Evolutionary conservation across 2,797 vertebrate species (phyloP).

Genomic region (Tachyglossus aculeatus): DNA sequence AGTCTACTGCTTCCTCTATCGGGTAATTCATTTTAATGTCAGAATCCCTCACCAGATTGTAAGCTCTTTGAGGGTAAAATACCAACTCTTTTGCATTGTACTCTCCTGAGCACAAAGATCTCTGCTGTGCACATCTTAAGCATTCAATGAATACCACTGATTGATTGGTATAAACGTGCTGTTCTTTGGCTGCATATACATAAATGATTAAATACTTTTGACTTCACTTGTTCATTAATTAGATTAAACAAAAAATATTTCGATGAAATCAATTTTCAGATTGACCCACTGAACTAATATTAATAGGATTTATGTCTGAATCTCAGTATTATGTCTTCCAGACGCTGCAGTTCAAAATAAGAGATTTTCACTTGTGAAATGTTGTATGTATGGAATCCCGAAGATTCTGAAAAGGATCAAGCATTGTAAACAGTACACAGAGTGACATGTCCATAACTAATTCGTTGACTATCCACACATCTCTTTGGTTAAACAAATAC

Average conservation of each 20-base stretch:
- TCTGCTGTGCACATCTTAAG: too few species aligned
- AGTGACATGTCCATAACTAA: constrained; percentile 16
- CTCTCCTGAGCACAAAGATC: too few species aligned
- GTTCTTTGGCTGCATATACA: too few species aligned
- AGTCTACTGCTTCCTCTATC: too few species aligned
- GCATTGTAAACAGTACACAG: background rate
- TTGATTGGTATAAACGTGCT: too few species aligned
- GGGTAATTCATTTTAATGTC: too few species aligned
- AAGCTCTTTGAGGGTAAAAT: too few species aligned
- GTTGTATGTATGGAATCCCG: background rate
- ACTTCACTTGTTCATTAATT: too few species aligned
- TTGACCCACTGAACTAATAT: background rate
- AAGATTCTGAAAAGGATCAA: background rate
- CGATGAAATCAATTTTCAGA: background rate
- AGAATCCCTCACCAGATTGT: too few species aligned
- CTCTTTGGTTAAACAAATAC: constrained; percentile 50
- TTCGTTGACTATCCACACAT: constrained; percentile 39
- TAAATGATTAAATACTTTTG: too few species aligned
- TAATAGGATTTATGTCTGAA: background rate
- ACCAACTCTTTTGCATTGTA: too few species aligned
- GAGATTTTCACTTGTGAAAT: background rate
- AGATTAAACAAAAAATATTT: background rate
- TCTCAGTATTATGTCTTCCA: background rate
- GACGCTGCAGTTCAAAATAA: background rate
- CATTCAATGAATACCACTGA: too few species aligned